Base-by-base conservation (phyloP, 2,113 vertebrate genomes). In the Rissa tridactyla region DNA sequence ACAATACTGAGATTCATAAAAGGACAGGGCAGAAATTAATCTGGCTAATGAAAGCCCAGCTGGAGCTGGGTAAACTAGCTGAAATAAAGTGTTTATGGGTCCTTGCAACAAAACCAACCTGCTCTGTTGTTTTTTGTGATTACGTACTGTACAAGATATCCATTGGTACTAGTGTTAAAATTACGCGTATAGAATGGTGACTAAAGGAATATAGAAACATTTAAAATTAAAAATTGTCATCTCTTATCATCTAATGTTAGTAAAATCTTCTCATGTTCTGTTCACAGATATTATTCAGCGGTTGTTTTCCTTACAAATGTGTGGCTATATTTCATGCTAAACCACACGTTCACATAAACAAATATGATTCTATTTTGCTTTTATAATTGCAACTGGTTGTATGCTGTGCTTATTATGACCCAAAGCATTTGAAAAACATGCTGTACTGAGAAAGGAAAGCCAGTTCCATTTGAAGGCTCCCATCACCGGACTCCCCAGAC, bases 331-430 rank as follows among this genome's bases (percentile, higher is more conserved):
- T 66, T 73, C 80, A 70, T 2, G 0, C 19, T 52, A 65, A 79
- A 36, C 9, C 29, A 36, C 22, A 10, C 0, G 0, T 13, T 8
- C 60, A 34, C 25, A 10, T 29, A 26, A 55, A 42, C 12, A 54
- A 6, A 6, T 30, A 14, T 4, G 12, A 32, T 10, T 29, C 9
- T 40, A 0, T 8, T 65, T 46, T 86, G 19, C 13, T 66, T 64
- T 25, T 17, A 1, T 26, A 46, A 8, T 29, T 87, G 60, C 26
- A 79, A 17, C 17, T 11, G 9, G 4, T n/a, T 46, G 6, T 3
- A 6, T 15, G 17, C 12, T 44, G 17, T 62, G 30, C 5, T 54
- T 17, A 3, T 47, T 23, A 5, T 15, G 47, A 68, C 8, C 12
- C 34, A 20, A 12, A 34, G 34, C 12, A 17, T 40, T 8, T 15